Conservation (phyloP, 1,140 invertebrate species). For the Brachystomella parvula region DNA sequence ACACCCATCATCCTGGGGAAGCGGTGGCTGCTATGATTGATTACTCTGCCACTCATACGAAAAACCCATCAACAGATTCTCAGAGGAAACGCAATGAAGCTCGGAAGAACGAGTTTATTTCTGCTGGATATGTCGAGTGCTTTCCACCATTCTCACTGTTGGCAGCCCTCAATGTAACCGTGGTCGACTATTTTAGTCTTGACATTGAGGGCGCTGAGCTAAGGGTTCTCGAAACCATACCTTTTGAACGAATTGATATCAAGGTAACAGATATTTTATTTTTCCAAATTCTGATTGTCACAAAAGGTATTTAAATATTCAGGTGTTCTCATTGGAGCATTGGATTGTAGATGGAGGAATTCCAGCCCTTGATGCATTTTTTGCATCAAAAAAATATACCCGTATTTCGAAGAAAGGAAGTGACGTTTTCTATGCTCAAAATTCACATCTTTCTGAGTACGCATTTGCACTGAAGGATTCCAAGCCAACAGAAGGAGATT, state of each 20-base stretch:
- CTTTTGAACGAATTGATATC: background rate
- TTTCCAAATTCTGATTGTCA: too few relatives aligned
- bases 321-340: background rate
- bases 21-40: background rate
- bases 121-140: constrained; percentile 54
- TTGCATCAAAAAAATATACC: background rate
- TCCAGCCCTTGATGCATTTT: constrained; percentile 1
- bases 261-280: too few relatives aligned
- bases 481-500: too few relatives aligned
- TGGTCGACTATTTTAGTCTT: constrained; percentile 63
- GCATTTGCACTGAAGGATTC: too few relatives aligned
- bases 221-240: background rate
- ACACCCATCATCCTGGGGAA: background rate
- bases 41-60: background rate
- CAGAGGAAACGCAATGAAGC: background rate
- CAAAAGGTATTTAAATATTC: too few relatives aligned
- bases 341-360: constrained; percentile 4
- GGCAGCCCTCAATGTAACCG: constrained; percentile 61
- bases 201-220: constrained; percentile 44
- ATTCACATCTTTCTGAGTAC: background rate
- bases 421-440: constrained; percentile 1
- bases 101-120: background rate
- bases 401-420: background rate
- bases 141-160: constrained; percentile 73
- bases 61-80: background rate